Conservation (phyloP, 1,140 invertebrate genomes). For the Nylanderia fulva region DNA sequence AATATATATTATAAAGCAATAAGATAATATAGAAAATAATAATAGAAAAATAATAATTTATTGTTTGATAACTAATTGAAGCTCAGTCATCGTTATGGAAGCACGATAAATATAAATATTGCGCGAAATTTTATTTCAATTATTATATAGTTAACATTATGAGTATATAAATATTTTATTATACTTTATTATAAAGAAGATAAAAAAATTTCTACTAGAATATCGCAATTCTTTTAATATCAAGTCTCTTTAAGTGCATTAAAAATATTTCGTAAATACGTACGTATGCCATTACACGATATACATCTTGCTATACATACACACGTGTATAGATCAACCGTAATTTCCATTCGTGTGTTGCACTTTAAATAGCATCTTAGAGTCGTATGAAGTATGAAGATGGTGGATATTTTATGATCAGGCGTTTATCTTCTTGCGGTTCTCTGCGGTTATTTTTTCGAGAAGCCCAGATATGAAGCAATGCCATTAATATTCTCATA, state of each 20-base stretch:
- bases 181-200: background rate
- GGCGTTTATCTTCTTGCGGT: slow-evolving; percentile 2
- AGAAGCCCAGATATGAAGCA: slow-evolving; percentile 73
- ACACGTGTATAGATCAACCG: background rate
- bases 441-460: slow-evolving; percentile 67
- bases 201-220: background rate
- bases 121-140: background rate
- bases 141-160: background rate
- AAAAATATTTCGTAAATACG: slow-evolving; percentile 10
- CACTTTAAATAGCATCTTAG: slow-evolving; percentile 3
- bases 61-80: slow-evolving; percentile 6
- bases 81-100: slow-evolving; percentile 24
- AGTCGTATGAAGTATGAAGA: slow-evolving; percentile 10
- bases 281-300: background rate
- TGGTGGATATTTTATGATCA: slow-evolving; percentile 44
- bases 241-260: background rate
- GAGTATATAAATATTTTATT: background rate
- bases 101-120: background rate
- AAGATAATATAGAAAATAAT: too few species aligned
- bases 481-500: slow-evolving; percentile 74
- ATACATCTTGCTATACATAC: slow-evolving; percentile 5
- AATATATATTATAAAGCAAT: background rate
- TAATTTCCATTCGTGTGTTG: background rate
- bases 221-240: slow-evolving; percentile 11
- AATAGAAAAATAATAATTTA: slow-evolving; percentile 24